These are phyloP conservation scores for Fukomys damarensis DNA, from an alignment of 2,113 vertebrate species.

Conservation along the genomic window DNA sequence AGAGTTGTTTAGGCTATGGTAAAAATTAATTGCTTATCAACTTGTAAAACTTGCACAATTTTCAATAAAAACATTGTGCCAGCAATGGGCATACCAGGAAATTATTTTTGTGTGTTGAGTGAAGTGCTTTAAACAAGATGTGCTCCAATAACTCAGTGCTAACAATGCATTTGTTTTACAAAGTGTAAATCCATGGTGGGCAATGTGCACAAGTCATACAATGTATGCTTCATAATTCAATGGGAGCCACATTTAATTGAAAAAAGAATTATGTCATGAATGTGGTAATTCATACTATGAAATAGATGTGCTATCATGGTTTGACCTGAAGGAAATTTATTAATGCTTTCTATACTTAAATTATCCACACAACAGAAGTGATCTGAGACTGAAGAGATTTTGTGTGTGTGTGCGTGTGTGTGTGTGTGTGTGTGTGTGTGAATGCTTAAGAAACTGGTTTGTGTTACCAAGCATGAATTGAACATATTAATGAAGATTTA, in stretches of 20 bases:
- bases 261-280: background rate
- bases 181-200: conserved; percentile 6
- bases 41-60: background rate
- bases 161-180: background rate
- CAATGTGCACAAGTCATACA: background rate
- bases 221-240: background rate
- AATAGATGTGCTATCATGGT: background rate
- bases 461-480: background rate
- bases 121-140: background rate
- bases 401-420: background rate
- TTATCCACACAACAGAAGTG: background rate
- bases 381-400: background rate
- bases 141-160: background rate
- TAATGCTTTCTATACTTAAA: background rate
- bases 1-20: background rate
- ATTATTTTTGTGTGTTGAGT: background rate
- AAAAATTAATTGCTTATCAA: background rate
- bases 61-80: background rate
- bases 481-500: conserved; percentile 19
- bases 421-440: too few relatives aligned
- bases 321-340: background rate
- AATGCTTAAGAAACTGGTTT: conserved; percentile 10
- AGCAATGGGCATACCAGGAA: background rate
- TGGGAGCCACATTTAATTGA: background rate
- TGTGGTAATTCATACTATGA: background rate